A percentile compares a stretch with the other conserved stretches of the same genome.
Conservation (phyloP, 2,113 vertebrate genomes). For the Acrocephalus kingi region DNA sequence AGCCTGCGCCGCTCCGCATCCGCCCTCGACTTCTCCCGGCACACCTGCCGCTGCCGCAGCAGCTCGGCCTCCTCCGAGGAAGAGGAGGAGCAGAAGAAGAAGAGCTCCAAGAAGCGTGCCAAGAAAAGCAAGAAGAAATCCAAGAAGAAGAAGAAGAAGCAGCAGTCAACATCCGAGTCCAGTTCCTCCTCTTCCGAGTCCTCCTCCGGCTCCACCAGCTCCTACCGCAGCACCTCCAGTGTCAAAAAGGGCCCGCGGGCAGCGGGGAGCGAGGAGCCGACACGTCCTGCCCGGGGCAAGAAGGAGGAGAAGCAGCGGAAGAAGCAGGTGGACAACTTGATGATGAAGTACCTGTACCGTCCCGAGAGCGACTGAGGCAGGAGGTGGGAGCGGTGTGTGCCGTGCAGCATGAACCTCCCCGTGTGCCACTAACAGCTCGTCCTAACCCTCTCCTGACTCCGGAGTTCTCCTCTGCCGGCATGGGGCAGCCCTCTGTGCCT, state of each 20-base stretch:
- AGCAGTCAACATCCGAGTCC: conserved; percentile 75
- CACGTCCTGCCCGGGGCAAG: conserved; percentile 50
- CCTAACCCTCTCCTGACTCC: neutral
- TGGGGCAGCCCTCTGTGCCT: neutral
- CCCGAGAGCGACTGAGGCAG: conserved; percentile 93
- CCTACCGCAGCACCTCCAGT: conserved; percentile 87
- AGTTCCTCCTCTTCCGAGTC: conserved; percentile 78
- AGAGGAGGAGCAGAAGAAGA: conserved; percentile 69
- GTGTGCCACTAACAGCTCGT: conserved; percentile 68
- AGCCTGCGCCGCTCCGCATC: conserved; percentile 85
- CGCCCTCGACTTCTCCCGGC: conserved; percentile 79
- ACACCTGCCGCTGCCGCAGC: conserved; percentile 47
- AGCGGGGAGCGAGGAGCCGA: conserved; percentile 34
- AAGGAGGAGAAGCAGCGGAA: conserved; percentile 90
- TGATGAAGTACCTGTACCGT: conserved; percentile 98
- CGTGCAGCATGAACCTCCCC: conserved; percentile 74
- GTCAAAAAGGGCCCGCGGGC: conserved; percentile 84
- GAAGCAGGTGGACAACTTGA: conserved; percentile 91
- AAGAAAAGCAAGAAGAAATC: conserved; percentile 89
- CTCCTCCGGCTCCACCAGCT: conserved; percentile 85
- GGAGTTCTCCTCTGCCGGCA: neutral
- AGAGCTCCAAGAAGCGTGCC: conserved; percentile 78
- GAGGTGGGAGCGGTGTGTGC: conserved; percentile 78
- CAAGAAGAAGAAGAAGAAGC: conserved; percentile 78
- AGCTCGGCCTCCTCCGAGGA: conserved; percentile 75